Evolutionary conservation across 2,888 invertebrate species (phyloP).

Genomic region (Abscondita cerata): DNA sequence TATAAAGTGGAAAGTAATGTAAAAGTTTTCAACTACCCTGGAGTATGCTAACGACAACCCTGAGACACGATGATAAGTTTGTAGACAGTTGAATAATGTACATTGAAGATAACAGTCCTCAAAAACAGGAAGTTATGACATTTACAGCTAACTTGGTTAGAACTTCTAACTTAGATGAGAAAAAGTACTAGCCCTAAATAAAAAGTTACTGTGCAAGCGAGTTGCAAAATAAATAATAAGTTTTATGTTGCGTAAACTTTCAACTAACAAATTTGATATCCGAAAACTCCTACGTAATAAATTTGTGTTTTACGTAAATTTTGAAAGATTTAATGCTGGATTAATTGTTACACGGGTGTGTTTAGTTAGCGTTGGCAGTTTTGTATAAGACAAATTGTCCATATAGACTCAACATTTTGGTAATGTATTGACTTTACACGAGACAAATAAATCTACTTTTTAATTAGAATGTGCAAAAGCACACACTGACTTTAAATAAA

Average conservation of each 20-base stretch:
- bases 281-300: slow-evolving; percentile 21
- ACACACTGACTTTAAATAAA: too few relatives aligned
- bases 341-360: slow-evolving; percentile 15
- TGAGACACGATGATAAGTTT: slow-evolving; percentile 35
- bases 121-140: slow-evolving; percentile 37
- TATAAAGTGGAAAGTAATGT: slow-evolving; percentile 28
- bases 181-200: slow-evolving; percentile 32
- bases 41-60: slow-evolving; percentile 35
- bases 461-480: too few relatives aligned
- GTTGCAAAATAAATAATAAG: slow-evolving; percentile 34
- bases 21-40: slow-evolving; percentile 28
- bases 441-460: too few relatives aligned
- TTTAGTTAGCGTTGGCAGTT: slow-evolving; percentile 20
- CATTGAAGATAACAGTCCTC: slow-evolving; percentile 35
- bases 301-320: slow-evolving; percentile 27
- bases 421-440: too few relatives aligned
- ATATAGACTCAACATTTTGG: slow-evolving; percentile 6
- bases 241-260: slow-evolving; percentile 31
- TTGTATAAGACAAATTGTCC: slow-evolving; percentile 13
- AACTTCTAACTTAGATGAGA: slow-evolving; percentile 36
- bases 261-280: slow-evolving; percentile 26
- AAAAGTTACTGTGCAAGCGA: slow-evolving; percentile 31
- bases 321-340: slow-evolving; percentile 27
- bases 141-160: slow-evolving; percentile 36
- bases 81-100: slow-evolving; percentile 36